Evolutionary conservation across 2,797 vertebrate genomes (phyloP), one percentile per base, ranked within the genome.

Genomic region (Loris lydekkerianus): DNA sequence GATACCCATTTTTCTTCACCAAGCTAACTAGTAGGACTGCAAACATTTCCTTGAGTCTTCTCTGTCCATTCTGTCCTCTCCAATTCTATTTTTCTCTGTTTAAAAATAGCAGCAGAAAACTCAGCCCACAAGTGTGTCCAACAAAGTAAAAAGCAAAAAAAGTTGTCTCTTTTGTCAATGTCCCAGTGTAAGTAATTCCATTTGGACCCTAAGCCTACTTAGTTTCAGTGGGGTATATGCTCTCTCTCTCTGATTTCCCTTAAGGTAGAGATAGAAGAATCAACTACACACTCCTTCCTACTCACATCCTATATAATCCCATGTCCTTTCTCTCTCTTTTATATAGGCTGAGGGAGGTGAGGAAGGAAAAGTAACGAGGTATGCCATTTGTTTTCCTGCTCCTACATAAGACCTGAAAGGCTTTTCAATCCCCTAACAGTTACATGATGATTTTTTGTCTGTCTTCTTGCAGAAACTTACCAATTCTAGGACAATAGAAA

Each of bases 401-500:
- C 73, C 14, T 75, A 60, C 53, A 60, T 31, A 67, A 61, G 18
- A 8, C 3, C 43, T 43, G 49, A 43, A 46, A 65, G 46, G 10
- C 1, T 65, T 94, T 89, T 58, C 23, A n/a, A 23, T 15, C 23
- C n/a, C 4, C 2, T 77, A 82, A 67, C 56, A 83, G 27, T 40
- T 56, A 13, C 7, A 87, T 9, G 20, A 46, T 75, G 18, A 15
- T 21, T 65, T 20, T 29, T n/a, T 86, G 25, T 65, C 27, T 86
- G 11, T 80, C 53, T 9, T 73, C 20, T 92, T 91, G n/a, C 46
- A 31, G 27, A 10, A 43, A 31, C 3, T 31, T 92, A 14, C 5
- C 23, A 88, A 87, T 93, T 77, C 23, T 46, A 95, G 60, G 23
- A 60, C 7, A 46, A 56, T 27, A 81, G 46, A 27, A 20, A 73